phyloP scores from a whole-genome alignment of 2,113 vertebrate genomes.

The Petaurus breviceps region DNA sequence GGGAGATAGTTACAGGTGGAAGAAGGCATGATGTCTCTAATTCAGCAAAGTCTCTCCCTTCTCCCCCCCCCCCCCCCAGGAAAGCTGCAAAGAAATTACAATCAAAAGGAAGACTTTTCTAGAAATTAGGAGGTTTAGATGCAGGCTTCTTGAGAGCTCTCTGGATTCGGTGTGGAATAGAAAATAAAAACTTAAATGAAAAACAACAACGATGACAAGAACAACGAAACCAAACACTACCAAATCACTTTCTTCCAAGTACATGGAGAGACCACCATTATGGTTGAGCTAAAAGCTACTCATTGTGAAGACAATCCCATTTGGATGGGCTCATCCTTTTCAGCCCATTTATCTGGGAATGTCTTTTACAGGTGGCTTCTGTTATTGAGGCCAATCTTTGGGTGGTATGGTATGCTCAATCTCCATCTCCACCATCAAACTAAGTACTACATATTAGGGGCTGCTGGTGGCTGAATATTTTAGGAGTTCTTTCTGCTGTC shows the following conservation, averaged over 20 bases:
- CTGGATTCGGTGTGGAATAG: constrained; percentile 36
- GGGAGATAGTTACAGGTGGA: constrained; percentile 81
- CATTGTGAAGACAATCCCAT: background rate
- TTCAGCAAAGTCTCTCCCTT: constrained; percentile 64
- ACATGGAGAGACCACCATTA: constrained; percentile 1
- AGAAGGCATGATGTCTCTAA: constrained; percentile 72
- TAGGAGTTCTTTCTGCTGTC: constrained; percentile 25
- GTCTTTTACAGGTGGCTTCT: constrained; percentile 76
- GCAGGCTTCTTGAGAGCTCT: constrained; percentile 55
- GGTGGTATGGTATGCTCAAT: background rate
- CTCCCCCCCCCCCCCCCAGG: constrained; percentile 48
- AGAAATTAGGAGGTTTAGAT: constrained; percentile 63
- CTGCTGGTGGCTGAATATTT: constrained; percentile 27
- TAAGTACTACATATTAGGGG: constrained; percentile 36
- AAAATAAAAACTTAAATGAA: constrained; percentile 43
- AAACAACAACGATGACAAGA: background rate
- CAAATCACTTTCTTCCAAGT: background rate
- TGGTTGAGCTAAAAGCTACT: background rate
- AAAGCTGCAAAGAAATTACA: constrained; percentile 78
- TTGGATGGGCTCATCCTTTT: constrained; percentile 64
- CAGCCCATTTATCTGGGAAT: constrained; percentile 74
- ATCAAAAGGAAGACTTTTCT: constrained; percentile 69
- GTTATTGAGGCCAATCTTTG: constrained; percentile 51
- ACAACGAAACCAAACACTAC: background rate
- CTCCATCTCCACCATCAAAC: constrained; percentile 27